Percentiles rank a stretch among this genome's conserved stretches.
These are phyloP conservation scores for Cetonia aurata DNA, from an alignment of 2,888 invertebrate species.

Conservation along the genomic window DNA sequence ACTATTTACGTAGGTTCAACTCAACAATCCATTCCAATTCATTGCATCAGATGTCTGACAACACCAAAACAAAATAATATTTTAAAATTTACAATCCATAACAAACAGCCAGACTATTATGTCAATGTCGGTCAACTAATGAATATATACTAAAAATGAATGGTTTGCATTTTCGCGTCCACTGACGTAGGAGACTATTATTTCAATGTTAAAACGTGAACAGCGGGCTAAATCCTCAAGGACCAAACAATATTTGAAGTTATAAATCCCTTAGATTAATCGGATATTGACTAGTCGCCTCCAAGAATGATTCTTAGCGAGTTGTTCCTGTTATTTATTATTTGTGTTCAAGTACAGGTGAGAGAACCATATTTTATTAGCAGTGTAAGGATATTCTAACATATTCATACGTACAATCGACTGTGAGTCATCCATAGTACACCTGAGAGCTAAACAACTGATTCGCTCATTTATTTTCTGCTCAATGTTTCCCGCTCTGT, in stretches of 20 bases:
- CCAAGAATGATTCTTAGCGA: neutral
- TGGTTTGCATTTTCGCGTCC: neutral
- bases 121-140: conserved; percentile 34
- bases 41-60: conserved; percentile 4
- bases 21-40: neutral
- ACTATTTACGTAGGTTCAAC: no score
- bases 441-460: no score
- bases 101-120: neutral
- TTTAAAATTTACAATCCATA: neutral
- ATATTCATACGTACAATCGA: no score
- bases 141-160: conserved; percentile 5
- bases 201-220: conserved; percentile 35
- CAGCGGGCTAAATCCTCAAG: neutral
- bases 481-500: no score
- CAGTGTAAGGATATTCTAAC: no score
- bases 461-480: no score
- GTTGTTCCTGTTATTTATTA: neutral
- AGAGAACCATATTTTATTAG: no score
- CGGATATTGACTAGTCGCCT: neutral
- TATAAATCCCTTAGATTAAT: conserved; percentile 2
- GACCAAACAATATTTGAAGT: neutral
- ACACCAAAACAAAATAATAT: conserved; percentile 7
- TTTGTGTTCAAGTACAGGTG: conserved; percentile 1
- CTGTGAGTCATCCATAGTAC: no score
- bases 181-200: neutral